phyloP scores from a whole-genome alignment of 2,888 invertebrate species.

The Folsomia candida region DNA sequence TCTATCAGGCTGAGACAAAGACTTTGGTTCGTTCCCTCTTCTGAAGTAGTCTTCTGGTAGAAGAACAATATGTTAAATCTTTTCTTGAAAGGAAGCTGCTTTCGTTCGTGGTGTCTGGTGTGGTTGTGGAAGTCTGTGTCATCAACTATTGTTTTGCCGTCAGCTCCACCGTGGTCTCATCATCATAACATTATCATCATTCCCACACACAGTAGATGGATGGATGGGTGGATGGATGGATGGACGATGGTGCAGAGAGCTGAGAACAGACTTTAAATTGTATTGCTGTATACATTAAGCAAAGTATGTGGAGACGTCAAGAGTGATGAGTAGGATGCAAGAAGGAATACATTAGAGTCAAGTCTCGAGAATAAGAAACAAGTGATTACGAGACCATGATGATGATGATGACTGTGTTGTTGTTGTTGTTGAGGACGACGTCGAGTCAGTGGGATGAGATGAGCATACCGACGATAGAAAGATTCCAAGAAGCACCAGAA shows the following conservation, averaged over 20 bases:
- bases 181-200: slow-evolving; percentile 3
- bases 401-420: slow-evolving; percentile 30
- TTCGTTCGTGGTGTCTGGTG: too few relatives aligned
- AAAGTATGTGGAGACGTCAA: neutral
- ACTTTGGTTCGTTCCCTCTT: too few relatives aligned
- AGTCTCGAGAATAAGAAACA: slow-evolving; percentile 10
- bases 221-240: neutral
- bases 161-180: neutral
- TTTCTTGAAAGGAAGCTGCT: too few relatives aligned
- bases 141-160: neutral
- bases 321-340: slow-evolving; percentile 1
- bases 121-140: neutral
- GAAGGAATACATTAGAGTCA: slow-evolving; percentile 4
- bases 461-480: slow-evolving; percentile 16
- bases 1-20: too few relatives aligned
- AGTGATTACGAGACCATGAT: slow-evolving; percentile 25
- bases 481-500: neutral
- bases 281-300: slow-evolving; percentile 1
- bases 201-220: too few relatives aligned
- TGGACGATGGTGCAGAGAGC: neutral
- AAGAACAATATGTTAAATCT: too few relatives aligned
- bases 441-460: too few relatives aligned
- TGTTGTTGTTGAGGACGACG: too few relatives aligned
- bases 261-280: slow-evolving; percentile 3
- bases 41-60: too few relatives aligned